Conservation (phyloP, 2,113 vertebrate genomes). For the Ailurus styani region DNA sequence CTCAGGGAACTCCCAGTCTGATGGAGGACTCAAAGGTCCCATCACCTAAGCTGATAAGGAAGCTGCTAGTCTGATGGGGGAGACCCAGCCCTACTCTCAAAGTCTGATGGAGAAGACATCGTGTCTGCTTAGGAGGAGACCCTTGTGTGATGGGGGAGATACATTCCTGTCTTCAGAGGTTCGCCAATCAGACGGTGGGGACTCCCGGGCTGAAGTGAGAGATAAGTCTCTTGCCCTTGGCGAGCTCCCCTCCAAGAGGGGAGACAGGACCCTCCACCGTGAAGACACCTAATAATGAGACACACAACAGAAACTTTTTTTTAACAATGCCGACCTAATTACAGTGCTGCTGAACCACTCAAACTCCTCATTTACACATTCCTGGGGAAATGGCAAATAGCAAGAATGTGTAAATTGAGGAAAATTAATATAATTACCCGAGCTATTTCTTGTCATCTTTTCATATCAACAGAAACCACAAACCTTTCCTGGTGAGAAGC, state of each 20-base stretch:
- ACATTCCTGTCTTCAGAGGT: neutral
- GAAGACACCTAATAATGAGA: neutral
- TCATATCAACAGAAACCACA: neutral
- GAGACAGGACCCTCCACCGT: neutral
- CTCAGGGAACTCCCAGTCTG: neutral
- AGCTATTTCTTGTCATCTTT: slow-evolving; percentile 50
- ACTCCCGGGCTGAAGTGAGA: fast-evolving
- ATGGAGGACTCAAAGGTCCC: too few species aligned
- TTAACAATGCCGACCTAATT: neutral
- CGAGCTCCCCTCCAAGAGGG: neutral
- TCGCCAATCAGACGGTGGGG: fast-evolving
- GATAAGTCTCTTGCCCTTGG: neutral
- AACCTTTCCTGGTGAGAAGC: neutral
- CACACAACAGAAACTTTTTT: neutral
- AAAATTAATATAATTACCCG: slow-evolving; percentile 61
- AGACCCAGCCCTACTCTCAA: neutral
- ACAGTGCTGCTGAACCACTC: fast-evolving
- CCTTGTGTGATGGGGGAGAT: too few species aligned
- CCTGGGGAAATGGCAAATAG: slow-evolving; percentile 24
- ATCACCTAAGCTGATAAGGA: neutral
- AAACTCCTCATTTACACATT: slow-evolving; percentile 38
- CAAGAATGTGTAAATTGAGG: slow-evolving; percentile 55
- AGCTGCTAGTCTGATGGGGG: neutral
- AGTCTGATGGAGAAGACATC: neutral
- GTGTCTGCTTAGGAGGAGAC: neutral